phyloP scores from a whole-genome alignment of 2,888 invertebrate genomes.

The Matsumyia berberina region DNA sequence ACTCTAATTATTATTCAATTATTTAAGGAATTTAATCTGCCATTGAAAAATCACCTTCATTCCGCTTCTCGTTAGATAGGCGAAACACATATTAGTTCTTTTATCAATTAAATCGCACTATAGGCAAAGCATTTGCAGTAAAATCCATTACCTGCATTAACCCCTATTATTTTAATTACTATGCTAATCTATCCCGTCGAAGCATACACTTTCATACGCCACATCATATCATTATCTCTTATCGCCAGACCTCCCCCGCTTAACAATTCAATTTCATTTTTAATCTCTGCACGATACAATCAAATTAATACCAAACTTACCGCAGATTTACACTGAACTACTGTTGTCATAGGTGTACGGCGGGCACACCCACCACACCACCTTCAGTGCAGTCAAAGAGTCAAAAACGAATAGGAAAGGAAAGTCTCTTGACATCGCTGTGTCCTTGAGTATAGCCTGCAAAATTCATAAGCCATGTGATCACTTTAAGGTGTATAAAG shows the following conservation, averaged over 20 bases:
- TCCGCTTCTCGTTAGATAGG: not conserved
- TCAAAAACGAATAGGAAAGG: slow-evolving; percentile 56
- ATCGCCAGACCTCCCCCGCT: slow-evolving; percentile 20
- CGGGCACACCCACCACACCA: slow-evolving; percentile 50
- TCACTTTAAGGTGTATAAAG: slow-evolving; percentile 63
- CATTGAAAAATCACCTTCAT: not conserved
- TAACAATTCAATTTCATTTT: slow-evolving; percentile 22
- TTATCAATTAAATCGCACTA: slow-evolving; percentile 19
- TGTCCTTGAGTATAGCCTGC: slow-evolving; percentile 59
- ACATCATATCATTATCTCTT: slow-evolving; percentile 60
- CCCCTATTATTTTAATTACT: slow-evolving; percentile 51
- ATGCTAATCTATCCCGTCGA: slow-evolving; percentile 22
- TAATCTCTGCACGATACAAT: slow-evolving; percentile 41
- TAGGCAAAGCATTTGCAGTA: slow-evolving; percentile 26
- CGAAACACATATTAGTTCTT: slow-evolving; percentile 6
- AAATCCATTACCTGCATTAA: slow-evolving; percentile 34
- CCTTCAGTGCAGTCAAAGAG: slow-evolving; percentile 37
- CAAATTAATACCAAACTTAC: slow-evolving; percentile 41
- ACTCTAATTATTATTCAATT: too few species aligned
- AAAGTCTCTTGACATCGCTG: slow-evolving; percentile 67
- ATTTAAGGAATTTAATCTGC: slow-evolving; percentile 15
- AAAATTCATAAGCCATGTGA: slow-evolving; percentile 72
- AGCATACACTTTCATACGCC: slow-evolving; percentile 28
- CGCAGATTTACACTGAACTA: slow-evolving; percentile 43
- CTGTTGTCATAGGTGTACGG: slow-evolving; percentile 43